These are phyloP conservation scores for Eudemis profundana DNA, from an alignment of 2,888 invertebrate genomes.

Conservation along the genomic window DNA sequence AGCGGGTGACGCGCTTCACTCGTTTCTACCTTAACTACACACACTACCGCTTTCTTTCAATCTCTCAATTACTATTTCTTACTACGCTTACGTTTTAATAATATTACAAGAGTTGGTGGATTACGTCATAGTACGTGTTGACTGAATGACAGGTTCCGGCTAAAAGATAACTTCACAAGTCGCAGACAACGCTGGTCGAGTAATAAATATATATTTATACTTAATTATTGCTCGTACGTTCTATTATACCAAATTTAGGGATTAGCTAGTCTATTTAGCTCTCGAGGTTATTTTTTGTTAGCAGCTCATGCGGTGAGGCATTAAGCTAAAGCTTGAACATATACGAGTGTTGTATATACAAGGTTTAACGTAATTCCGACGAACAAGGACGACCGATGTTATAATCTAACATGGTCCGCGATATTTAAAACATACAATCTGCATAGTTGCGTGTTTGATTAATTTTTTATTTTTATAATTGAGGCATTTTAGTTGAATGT, in stretches of 20 bases:
- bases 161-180: constrained; percentile 30
- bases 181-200: constrained; percentile 5
- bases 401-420: neutral
- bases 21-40: constrained; percentile 56
- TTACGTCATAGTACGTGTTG: constrained; percentile 49
- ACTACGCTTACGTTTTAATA: constrained; percentile 56
- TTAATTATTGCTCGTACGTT: neutral
- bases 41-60: constrained; percentile 65
- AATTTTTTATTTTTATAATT: constrained; percentile 6
- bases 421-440: neutral
- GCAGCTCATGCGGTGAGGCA: neutral
- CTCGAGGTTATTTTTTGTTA: neutral
- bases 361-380: constrained; percentile 6
- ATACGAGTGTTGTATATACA: neutral
- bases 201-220: neutral
- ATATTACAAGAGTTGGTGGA: constrained; percentile 37
- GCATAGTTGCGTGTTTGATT: neutral
- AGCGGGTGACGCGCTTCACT: constrained; percentile 75
- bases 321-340: neutral
- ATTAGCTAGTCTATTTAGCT: too few relatives aligned
- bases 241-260: neutral
- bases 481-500: constrained; percentile 5
- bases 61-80: constrained; percentile 56
- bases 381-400: neutral
- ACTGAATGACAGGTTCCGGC: constrained; percentile 55